Percentiles rank a stretch among this genome's conserved stretches.
phyloP scores from a whole-genome alignment of 2,113 vertebrate species.

The Isichthys henryi region DNA sequence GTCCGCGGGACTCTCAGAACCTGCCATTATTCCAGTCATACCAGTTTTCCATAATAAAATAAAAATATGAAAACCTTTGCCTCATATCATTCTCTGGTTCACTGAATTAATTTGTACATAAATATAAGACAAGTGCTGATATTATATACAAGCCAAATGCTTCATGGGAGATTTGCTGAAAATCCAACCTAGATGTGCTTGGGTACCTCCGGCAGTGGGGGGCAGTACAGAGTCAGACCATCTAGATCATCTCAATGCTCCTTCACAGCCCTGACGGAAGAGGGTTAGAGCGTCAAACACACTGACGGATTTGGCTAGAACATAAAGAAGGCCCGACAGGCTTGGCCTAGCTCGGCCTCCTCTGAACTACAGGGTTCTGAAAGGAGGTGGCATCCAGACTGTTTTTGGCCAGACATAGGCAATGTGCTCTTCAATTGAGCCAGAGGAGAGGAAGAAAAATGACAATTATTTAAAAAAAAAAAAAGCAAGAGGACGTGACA shows the following conservation, averaged over 20 bases:
- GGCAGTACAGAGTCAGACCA: background rate
- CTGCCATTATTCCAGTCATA: slow-evolving; percentile 51
- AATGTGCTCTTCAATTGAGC: background rate
- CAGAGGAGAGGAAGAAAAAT: background rate
- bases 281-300: background rate
- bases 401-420: background rate
- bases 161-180: background rate
- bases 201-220: background rate
- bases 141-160: slow-evolving; percentile 20
- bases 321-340: background rate
- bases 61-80: slow-evolving; percentile 51
- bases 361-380: background rate
- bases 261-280: background rate
- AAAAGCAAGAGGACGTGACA: background rate
- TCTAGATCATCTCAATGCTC: background rate
- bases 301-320: background rate
- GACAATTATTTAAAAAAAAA: background rate
- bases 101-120: slow-evolving; percentile 65
- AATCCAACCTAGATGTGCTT: background rate
- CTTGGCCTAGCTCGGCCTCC: background rate
- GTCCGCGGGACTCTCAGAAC: background rate
- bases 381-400: background rate
- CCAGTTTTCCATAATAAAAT: slow-evolving; percentile 50
- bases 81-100: slow-evolving; percentile 56
- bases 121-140: slow-evolving; percentile 43